These are phyloP conservation scores for Turdus rufiventris DNA, from an alignment of 2,113 vertebrate genomes.

Conservation along the genomic window DNA sequence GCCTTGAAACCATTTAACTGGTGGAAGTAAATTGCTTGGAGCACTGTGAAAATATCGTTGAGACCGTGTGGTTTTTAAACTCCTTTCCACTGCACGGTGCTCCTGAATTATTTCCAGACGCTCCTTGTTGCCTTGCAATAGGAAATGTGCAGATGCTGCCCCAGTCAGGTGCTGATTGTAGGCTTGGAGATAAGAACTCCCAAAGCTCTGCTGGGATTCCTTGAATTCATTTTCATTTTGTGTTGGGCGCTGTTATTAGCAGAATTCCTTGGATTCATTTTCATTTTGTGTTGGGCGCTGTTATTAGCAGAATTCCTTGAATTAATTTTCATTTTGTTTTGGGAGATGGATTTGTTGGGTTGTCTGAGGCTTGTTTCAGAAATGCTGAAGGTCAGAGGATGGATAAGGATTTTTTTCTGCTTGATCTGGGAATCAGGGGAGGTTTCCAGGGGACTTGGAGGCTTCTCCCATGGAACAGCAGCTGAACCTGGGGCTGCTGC, in stretches of 20 bases:
- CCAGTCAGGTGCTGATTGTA: neutral
- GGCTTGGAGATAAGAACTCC: neutral
- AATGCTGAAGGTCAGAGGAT: neutral
- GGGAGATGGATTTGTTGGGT: neutral
- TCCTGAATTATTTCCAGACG: constrained; percentile 87
- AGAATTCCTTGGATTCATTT: no score
- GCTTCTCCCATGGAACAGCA: neutral
- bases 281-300: neutral
- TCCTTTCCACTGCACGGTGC: constrained; percentile 77
- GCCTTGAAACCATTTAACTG: constrained; percentile 75
- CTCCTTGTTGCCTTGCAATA: constrained; percentile 68
- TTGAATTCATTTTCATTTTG: no score
- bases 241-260: no score
- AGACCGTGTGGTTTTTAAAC: constrained; percentile 87
- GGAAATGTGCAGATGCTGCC: constrained; percentile 23
- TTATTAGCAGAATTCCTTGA: neutral
- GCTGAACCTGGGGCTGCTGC: neutral
- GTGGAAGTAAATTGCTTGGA: constrained; percentile 86
- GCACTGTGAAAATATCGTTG: constrained; percentile 87
- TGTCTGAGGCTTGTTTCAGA: neutral
- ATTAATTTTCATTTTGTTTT: neutral
- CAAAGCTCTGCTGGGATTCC: neutral
- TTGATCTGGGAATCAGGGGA: neutral
- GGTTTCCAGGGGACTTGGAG: neutral
- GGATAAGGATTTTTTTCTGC: neutral